Evolutionary conservation across 2,888 invertebrate species (phyloP), one percentile per base, ranked within the genome.

Genomic region (Leucophora obtusa): DNA sequence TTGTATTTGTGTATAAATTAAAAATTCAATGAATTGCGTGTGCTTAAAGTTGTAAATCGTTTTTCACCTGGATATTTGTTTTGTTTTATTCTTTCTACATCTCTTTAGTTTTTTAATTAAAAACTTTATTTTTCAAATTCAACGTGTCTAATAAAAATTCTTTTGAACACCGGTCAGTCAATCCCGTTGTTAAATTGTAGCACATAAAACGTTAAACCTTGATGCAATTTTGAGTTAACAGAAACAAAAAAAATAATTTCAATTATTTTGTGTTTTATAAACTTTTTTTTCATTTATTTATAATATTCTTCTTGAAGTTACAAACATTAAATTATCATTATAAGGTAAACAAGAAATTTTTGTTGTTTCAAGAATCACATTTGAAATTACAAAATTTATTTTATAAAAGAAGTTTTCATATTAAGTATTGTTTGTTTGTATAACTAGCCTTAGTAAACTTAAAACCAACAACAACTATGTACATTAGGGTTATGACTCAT

Each of bases 121-220:
- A 77, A 77, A 71, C 47, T 66, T 71, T 66, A 56, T 71, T 47
- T 71, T 47, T n/a, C n/a, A 71, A 21, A 77, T 60, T 47, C 71
- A 71, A 71, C 59, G 70, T 77, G 77, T 71, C 71, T 59, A 66
- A 77, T 77, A 71, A 71, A 77, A 71, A 60, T 65, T 65, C 59
- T 15, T 71, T 51, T 59, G 11, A 74, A 28, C 15, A 47, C 50
- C 18, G 33, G 33, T 63, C 56, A 35, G 21, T 65, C 65, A 58
- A 7, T 15, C 9, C 35, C 28, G 14, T 33, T 38, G 51, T 35
- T 50, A 58, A 47, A 51, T 60, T 17, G 21, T 38, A 63, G 17
- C 24, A 58, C 8, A 56, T n/a, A 33, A 8, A n/a, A 33, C 15
- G 9, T 56, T n/a, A 18, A 18, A 5, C 18, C 17, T 59, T 59